Base-by-base conservation (phyloP, 2,113 vertebrate genomes). In the Solea senegalensis region DNA sequence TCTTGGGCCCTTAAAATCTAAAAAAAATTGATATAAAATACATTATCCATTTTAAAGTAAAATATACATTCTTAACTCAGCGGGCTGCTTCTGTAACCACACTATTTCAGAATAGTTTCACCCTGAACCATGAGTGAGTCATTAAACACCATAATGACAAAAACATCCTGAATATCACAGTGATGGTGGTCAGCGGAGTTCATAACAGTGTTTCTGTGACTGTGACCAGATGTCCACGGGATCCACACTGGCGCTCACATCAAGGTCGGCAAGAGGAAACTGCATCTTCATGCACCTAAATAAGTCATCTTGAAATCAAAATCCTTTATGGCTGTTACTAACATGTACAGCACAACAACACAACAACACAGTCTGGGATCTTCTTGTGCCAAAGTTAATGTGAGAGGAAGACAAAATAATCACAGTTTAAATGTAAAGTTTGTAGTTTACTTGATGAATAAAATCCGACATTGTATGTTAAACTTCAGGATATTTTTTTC, bases 81-180 rank as follows among this genome's bases (percentile, higher is more conserved):
- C 58, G 65, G 63, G 69, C 78, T 69, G 69, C 63, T 41, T 61
- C 49, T 73, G 72, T 65, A 13, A 8, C 43, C 13, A 48, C 2
- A n/a, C 9, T 26, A 76, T 8, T 0, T 1, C 52, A 60, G 55
- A 64, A 81, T 54, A 56, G 27, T 56, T 72, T 65, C 72, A 85
- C 53, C 74, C 78, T 70, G 60, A 21, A 57, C 76, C 56, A 54
- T 67, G 39, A 72, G 53, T 77, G 39, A 86, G 46, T 21, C 69
- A 63, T 43, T 49, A 15, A 45, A 46, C 43, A 69, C 58, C 61
- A 73, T 56, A 69, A 10, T 69, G 16, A 13, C 27, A 59, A 34
- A 49, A 72, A 15, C 40, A 14, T 68, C 60, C 28, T 13, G 16
- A 62, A 70, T 74, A 62, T 91, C 89, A 92, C 89, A 91, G 90